Evolutionary conservation across 1,140 invertebrate genomes (phyloP), one percentile per base, ranked within the genome.

Genomic region (Magallana ariakensis): DNA sequence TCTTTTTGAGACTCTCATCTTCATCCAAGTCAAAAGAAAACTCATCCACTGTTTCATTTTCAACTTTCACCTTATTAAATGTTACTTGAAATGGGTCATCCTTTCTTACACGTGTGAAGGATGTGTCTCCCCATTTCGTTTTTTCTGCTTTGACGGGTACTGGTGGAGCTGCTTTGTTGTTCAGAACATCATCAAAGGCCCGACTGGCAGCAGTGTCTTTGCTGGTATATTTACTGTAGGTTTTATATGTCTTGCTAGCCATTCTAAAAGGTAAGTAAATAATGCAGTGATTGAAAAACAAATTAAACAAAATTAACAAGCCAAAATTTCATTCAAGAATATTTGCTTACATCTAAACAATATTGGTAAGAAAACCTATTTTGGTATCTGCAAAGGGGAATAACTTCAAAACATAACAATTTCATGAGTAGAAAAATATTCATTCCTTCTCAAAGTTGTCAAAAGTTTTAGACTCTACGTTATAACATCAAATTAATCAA

Each of bases 121-220:
- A 91, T 22, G 92, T 90, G 58, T 92, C 91, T 7, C 91, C 91
- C 92, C 91, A 92, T 89, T 92, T 92, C 33, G 92, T 91, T 54
- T 90, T 86, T 54, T 90, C 86, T 33, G 91, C 90, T 87, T 91
- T 90, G 56, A 90, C 87, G 5, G 89, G 87, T 7, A 86, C 53
- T 26, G 26, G 22, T 26, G 81, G 60, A 46, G 87, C 80, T 46
- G 88, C 55, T 83, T 92, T 92, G 56, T 87, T 88, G 46, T 46
- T 89, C 26, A 90, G 57, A 62, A 89, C 87, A 46, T 92, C 91
- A 90, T 92, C 91, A 90, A 92, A 92, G 13, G 90, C 90, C 70
- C 88, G 84, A 84, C 83, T 91, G 19, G 90, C 86, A 57, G 88
- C 66, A 85, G 85, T 89, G 83, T 90, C 90, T 80, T 87, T 90